These are phyloP conservation scores for Calvadosia cruxmelitensis DNA, from an alignment of 30 jellyfish, hydroid and myxozoan genomes.

Conservation along the genomic window DNA sequence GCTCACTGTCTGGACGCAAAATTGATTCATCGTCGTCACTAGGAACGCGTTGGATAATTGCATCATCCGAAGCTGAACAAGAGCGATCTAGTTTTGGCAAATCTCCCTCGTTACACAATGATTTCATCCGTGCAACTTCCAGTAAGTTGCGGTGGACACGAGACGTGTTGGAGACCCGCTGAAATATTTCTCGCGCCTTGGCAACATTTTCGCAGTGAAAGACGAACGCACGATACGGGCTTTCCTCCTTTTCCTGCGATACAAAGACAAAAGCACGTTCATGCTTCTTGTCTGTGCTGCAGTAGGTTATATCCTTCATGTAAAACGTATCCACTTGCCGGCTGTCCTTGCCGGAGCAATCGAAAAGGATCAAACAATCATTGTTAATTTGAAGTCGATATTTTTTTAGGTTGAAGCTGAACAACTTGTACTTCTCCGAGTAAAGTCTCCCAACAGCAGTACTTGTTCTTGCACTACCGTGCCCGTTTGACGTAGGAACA, in stretches of 20 bases:
- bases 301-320: slow-evolving; percentile 23
- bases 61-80: not conserved
- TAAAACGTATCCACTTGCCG: slow-evolving; percentile 14
- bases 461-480: slow-evolving; percentile 55
- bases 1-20: not conserved
- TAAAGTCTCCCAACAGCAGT: slow-evolving; percentile 46
- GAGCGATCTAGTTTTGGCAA: not conserved
- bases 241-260: slow-evolving; percentile 15
- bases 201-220: slow-evolving; percentile 52
- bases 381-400: slow-evolving; percentile 24
- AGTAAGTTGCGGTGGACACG: slow-evolving; percentile 5
- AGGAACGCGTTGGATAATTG: not conserved
- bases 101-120: slow-evolving; percentile 20
- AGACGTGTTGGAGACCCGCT: slow-evolving; percentile 14
- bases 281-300: slow-evolving; percentile 38
- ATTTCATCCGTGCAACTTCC: slow-evolving; percentile 34
- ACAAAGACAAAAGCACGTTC: slow-evolving; percentile 61
- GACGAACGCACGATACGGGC: slow-evolving; percentile 40
- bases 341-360: slow-evolving; percentile 1
- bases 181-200: slow-evolving; percentile 27
- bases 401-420: slow-evolving; percentile 39
- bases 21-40: not conserved
- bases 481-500: slow-evolving; percentile 66
- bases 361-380: slow-evolving; percentile 20
- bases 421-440: slow-evolving; percentile 47